Base-by-base conservation (phyloP, 2,888 invertebrate genomes). In the Nomada goodeniana region DNA sequence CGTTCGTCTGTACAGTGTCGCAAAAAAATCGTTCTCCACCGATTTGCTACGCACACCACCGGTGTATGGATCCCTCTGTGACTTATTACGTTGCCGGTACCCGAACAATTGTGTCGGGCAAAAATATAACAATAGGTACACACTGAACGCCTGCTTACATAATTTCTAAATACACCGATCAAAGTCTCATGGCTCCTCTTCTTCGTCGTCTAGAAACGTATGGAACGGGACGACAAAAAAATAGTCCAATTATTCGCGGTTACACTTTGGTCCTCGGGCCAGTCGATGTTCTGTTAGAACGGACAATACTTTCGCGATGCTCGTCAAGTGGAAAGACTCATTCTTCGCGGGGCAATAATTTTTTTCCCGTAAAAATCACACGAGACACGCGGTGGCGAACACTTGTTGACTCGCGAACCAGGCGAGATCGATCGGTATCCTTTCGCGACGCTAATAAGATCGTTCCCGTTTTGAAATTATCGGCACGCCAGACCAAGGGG, bases 41-140 rank as follows among this genome's bases (percentile, higher is more conserved):
- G 47, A 65, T 65, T 57, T 26, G 23, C 65, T 36, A 59, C 26
- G 20, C 5, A 53, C 7, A n/a, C n/a, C 26, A 15, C 13, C 18
- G 13, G 36, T 36, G 5, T 47, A 55, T 61, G 55, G 68, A 67
- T 60, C 18, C 18, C 50, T 61, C 50, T 18, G 36, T 59, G 47
- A 77, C 57, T 65, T 52, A 20, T 47, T 15, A 50, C n/a, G 1
- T 44, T 13, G n/a, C 44, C 52, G 57, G 9, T 60, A 11, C 44
- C 26, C 29, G 36, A 26, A 3, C 5, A 15, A 20, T 47, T 9
- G 42, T 15, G 42, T 70, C 69, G 44, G 4, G 5, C 18, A 59
- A 63, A 75, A 64, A 52, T 76, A n/a, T 52, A 47, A 64, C 44
- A 57, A 53, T 13, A 72, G 47, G 47, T 13, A 15, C 15, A 13